Base-by-base conservation (phyloP, 1,140 invertebrate genomes). In the Phenacoccus solenopsis region DNA sequence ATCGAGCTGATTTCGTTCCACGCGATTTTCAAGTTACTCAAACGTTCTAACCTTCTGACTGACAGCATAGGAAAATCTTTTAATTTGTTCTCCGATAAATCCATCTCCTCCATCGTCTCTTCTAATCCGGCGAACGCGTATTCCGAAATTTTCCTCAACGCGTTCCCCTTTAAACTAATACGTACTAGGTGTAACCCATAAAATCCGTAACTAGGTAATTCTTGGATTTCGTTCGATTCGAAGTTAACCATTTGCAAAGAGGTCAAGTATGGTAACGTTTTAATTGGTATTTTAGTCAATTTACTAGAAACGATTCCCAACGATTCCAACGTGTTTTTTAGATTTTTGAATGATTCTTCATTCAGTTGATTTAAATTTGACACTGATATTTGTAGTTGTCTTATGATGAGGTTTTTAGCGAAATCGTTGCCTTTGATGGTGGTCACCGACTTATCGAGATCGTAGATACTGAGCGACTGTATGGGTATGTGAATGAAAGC, bases 111-210 rank as follows among this genome's bases (percentile, higher is more conserved):
- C 56, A 96, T 79, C 25, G 86, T 87, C 69, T 85, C 84, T 78
- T 93, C 93, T 32, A 93, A 79, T 0, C 90, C 89, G n/a, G 88
- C 87, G 77, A 93, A 94, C 0, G 88, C 90, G 76, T 91, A 88
- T 76, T 94, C 91, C 1, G 87, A 88, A 76, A 92, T 86, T 73
- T 87, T 85, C 59, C 85, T 82, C 75, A 93, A 81, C 74, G 86
- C 82, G 79, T 94, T 94, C 57, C 88, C 87, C 79, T 94, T 94
- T 59, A 93, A 80, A 76, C 90, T 93, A 3, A 96, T 79, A 78
- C 91, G 93, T 64, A 87, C 84, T 30, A 96, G 78, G 24, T 87
- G 86, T 71, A 94, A 80, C 0, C 90, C 90, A 75, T 91, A 93
- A 77, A 95, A 93, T 72, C 88, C 89, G 76, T 94, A 94, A 74